A percentile compares a stretch with the other conserved stretches of the same genome.
These are phyloP conservation scores for Drosophila baimaii DNA, from an alignment of 1,140 invertebrate species.

Conservation along the genomic window DNA sequence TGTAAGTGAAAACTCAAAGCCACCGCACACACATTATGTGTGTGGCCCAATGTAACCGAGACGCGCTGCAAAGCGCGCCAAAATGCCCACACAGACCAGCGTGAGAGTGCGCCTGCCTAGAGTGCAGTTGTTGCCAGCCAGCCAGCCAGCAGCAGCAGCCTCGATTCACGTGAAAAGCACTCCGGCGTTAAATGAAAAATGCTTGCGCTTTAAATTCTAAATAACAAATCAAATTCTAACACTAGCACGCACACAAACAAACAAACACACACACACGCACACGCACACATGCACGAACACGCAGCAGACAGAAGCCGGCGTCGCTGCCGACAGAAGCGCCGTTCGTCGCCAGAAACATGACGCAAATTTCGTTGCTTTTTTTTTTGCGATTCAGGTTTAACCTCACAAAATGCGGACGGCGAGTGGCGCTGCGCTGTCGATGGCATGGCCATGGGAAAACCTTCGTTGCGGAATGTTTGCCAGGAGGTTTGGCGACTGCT, in stretches of 20 bases:
- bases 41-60: slow-evolving; percentile 16
- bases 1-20: background rate
- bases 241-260: slow-evolving; percentile 13
- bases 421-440: slow-evolving; percentile 7
- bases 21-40: background rate
- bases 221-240: slow-evolving; percentile 38
- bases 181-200: slow-evolving; percentile 23
- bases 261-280: slow-evolving; percentile 1
- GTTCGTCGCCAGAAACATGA: slow-evolving; percentile 57
- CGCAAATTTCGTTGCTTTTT: slow-evolving; percentile 60
- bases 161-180: slow-evolving; percentile 42
- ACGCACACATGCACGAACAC: slow-evolving; percentile 4
- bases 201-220: slow-evolving; percentile 14
- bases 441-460: slow-evolving; percentile 24
- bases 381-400: slow-evolving; percentile 58
- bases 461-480: background rate
- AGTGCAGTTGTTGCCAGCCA: slow-evolving; percentile 14
- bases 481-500: slow-evolving; percentile 5
- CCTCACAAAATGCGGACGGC: slow-evolving; percentile 57
- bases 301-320: slow-evolving; percentile 38
- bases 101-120: slow-evolving; percentile 27
- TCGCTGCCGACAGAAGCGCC: slow-evolving; percentile 62
- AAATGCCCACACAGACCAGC: slow-evolving; percentile 33
- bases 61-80: slow-evolving; percentile 66
- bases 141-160: too few species aligned